Evolutionary conservation across 2,888 invertebrate genomes (phyloP).

Genomic region (Masnerella sp.): DNA sequence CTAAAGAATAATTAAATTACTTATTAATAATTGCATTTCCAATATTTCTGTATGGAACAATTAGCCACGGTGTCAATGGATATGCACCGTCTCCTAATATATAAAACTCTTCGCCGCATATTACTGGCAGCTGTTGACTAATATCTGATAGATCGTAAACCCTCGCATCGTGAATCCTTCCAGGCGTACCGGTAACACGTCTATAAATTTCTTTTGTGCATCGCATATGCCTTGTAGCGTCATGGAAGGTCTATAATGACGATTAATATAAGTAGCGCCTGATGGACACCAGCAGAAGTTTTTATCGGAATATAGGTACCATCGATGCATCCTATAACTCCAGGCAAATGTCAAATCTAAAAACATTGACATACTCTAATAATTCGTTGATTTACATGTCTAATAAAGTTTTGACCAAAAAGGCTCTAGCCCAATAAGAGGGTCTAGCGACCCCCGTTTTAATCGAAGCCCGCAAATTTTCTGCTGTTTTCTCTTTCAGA

Average conservation of each 20-base stretch:
- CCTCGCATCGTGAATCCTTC: conserved; percentile 13
- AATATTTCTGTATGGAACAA: neutral
- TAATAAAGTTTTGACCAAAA: no score
- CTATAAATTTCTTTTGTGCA: neutral
- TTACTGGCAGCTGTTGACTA: neutral
- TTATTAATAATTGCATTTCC: neutral
- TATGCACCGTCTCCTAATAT: conserved; percentile 16
- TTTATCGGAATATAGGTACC: neutral
- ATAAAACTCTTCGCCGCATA: neutral
- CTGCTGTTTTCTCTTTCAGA: no score
- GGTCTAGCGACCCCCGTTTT: no score
- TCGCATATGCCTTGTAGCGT: conserved; percentile 13
- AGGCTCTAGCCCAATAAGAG: no score
- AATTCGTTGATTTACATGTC: neutral
- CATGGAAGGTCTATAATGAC: conserved; percentile 1
- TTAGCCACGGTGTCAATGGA: neutral
- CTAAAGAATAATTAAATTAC: no score
- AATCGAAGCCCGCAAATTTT: no score
- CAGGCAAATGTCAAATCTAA: neutral
- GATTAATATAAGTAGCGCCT: conserved; percentile 8
- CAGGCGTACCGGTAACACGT: conserved; percentile 13
- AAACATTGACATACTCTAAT: neutral
- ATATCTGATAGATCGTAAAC: neutral
- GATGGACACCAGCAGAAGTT: neutral
- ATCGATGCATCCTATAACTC: conserved; percentile 1